Percentiles rank a stretch among this genome's conserved stretches.
Evolutionary conservation across 2,797 vertebrate species (phyloP).

Genomic region (Thamnophis elegans): DNA sequence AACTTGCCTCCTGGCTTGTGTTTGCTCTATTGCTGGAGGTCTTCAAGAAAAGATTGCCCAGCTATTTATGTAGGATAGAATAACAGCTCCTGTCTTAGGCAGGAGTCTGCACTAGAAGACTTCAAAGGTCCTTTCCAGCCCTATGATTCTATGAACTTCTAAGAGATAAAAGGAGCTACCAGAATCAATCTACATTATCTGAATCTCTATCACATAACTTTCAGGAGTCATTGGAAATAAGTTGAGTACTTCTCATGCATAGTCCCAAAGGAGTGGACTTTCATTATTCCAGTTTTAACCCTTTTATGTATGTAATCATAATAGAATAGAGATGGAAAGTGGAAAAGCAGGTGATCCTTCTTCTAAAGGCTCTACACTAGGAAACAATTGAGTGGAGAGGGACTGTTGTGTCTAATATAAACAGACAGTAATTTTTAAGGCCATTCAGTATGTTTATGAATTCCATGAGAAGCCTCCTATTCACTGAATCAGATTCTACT

Average conservation of each 20-base stretch:
- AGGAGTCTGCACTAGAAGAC: no score
- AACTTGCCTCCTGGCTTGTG: no score
- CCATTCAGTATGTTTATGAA: not conserved
- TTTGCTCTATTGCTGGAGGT: no score
- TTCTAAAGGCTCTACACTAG: not conserved
- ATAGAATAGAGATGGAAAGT: not conserved
- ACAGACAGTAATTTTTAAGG: not conserved
- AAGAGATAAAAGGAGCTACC: not conserved
- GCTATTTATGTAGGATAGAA: no score
- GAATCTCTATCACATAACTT: not conserved
- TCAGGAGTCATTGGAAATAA: not conserved
- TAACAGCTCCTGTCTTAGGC: no score
- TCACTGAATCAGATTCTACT: not conserved
- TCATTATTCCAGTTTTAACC: not conserved
- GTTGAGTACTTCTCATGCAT: not conserved
- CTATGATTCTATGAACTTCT: no score
- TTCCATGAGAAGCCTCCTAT: not conserved
- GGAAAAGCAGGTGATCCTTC: not conserved
- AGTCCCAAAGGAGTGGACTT: not conserved
- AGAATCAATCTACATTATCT: not conserved
- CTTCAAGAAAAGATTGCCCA: no score
- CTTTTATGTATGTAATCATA: not conserved
- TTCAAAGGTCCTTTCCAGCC: no score
- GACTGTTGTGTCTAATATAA: not conserved
- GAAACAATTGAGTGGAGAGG: not conserved